Evolutionary conservation across 2,888 invertebrate genomes (phyloP), one percentile per base, ranked within the genome.

Genomic region (Carpatolechia fugitivella): DNA sequence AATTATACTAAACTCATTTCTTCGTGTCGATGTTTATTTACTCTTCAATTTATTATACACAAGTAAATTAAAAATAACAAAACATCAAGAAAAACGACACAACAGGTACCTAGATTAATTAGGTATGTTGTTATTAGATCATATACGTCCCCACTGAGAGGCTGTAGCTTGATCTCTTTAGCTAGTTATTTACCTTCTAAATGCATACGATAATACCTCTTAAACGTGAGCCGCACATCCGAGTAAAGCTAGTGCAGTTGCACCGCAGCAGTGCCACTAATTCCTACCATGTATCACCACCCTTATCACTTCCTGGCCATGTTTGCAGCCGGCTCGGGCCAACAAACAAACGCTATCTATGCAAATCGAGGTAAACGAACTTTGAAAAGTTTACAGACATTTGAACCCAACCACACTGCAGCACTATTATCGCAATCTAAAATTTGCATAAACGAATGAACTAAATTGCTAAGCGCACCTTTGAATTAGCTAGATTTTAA

Each of bases 251-350:
- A 4, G 10, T 31, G 47, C 31, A 47, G 30, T 16, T 38, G 14
- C 14, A 31, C 31, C 30, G 30, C 30, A 47, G 47, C 38, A 33
- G 8, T 51, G 33, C 30, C 31, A 36, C 35, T 46, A 49, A 41
- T 44, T 20, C 31, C 40, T 48, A 20, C 40, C 40, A 50, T 49
- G 40, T 29, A 50, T 53, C 38, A 53, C 14, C 47, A 13, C 50
- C 36, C 38, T 69, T 82, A 82, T 81, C 80, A 59, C 57, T 68
- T 78, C 78, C 80, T 82, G 69, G 66, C 78, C 64, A 76, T 76
- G 74, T 74, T 74, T 72, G 68, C 69, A 66, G 66, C 62, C 62
- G 38, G 33, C 56, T 11, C 11, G 47, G 29, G 20, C 54, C 29
- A 38, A 53, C 66, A 60, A 67, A 62, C 65, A 62, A 62, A 54